phyloP scores from a whole-genome alignment of 1,140 invertebrate genomes.

The Lepidurus packardi region DNA sequence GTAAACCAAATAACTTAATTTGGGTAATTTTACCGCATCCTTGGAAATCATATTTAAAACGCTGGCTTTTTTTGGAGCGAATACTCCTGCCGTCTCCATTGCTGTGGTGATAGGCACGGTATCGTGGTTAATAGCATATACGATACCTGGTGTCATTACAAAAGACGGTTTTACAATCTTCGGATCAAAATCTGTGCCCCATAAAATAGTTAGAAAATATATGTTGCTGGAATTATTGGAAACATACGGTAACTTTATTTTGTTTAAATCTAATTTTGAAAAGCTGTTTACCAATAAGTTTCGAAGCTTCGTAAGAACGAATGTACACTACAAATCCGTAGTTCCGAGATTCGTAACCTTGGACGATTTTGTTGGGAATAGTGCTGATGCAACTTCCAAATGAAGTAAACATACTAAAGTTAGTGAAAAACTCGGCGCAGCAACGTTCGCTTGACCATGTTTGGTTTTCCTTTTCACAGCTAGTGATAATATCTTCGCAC shows the following conservation, averaged over 20 bases:
- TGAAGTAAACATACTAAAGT: background rate
- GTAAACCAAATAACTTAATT: background rate
- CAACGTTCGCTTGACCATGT: background rate
- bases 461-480: background rate
- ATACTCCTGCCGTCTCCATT: background rate
- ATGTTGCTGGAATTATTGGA: too few relatives aligned
- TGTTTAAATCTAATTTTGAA: too few relatives aligned
- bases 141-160: background rate
- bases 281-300: background rate
- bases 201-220: too few relatives aligned
- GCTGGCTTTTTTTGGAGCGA: background rate
- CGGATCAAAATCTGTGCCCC: background rate
- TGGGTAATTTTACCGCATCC: background rate
- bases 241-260: too few relatives aligned
- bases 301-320: background rate
- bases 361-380: background rate
- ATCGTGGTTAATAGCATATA: background rate
- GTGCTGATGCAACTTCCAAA: slow-evolving; percentile 7
- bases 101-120: background rate
- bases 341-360: background rate
- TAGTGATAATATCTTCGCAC: background rate
- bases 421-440: background rate
- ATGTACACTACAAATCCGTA: background rate
- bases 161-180: background rate
- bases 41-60: slow-evolving; percentile 1